Conservation (phyloP, 2,797 vertebrate genomes). For the Emydoidea blandingii region DNA sequence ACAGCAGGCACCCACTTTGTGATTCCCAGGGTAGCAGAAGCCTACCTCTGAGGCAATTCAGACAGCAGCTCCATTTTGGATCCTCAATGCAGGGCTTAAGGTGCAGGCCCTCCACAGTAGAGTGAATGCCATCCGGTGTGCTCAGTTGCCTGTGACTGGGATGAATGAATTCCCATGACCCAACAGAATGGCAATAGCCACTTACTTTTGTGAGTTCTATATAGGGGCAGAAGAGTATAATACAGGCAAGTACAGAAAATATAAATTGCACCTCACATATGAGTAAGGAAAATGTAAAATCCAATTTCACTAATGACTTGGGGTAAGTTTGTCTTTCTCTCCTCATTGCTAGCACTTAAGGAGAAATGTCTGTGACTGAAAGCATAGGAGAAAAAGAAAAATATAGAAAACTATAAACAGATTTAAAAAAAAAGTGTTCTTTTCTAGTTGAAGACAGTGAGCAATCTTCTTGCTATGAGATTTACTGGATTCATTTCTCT, state of each 20-base stretch:
- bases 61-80: neutral
- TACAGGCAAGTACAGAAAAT: neutral
- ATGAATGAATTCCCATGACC: neutral
- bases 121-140: neutral
- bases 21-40: neutral
- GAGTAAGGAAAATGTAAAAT: neutral
- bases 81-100: neutral
- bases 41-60: neutral
- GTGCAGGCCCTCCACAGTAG: neutral
- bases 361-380: neutral
- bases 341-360: rapidly evolving
- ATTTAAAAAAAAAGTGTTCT: neutral
- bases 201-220: neutral
- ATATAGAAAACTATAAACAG: neutral
- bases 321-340: neutral
- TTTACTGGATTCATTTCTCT: neutral
- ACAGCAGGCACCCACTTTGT: neutral
- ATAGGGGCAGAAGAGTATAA: neutral
- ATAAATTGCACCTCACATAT: rapidly evolving
- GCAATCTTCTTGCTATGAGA: neutral
- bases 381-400: neutral
- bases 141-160: rapidly evolving
- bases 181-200: neutral
- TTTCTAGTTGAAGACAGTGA: neutral
- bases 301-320: neutral